These are phyloP conservation scores for Octomys mimax DNA, from an alignment of 2,797 vertebrate species.

Conservation along the genomic window DNA sequence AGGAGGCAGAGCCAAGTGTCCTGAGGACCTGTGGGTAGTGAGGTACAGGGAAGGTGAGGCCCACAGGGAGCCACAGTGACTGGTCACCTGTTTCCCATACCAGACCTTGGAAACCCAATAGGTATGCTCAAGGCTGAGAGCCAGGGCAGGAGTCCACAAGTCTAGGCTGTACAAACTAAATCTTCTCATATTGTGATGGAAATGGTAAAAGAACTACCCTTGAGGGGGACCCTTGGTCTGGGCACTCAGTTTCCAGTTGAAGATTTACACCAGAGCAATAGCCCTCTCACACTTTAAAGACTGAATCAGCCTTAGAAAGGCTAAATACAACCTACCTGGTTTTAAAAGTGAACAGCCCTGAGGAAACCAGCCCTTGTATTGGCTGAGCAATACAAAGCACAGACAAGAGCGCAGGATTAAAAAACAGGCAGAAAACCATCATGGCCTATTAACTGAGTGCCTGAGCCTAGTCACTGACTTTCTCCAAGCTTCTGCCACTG, in stretches of 20 bases:
- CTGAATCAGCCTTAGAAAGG: neutral
- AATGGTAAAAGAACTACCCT: neutral
- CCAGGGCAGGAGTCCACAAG: neutral
- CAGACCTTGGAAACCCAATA: neutral
- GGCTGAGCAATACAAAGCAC: neutral
- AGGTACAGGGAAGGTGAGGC: neutral
- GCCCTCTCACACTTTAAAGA: neutral
- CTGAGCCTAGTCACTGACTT: neutral
- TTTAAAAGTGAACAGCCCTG: neutral
- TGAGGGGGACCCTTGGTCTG: fast-evolving
- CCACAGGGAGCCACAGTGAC: neutral
- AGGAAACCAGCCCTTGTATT: neutral
- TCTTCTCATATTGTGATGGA: neutral
- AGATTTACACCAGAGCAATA: neutral
- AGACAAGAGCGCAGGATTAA: neutral
- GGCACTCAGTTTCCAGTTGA: neutral
- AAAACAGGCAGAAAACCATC: neutral
- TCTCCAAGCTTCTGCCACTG: neutral
- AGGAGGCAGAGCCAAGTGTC: neutral
- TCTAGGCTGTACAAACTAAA: neutral
- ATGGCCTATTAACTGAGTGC: neutral
- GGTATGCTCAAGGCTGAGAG: neutral
- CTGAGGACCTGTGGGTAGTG: neutral
- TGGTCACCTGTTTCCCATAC: neutral
- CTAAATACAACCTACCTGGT: neutral